Percentiles rank a stretch among this genome's conserved stretches.
phyloP scores from a whole-genome alignment of 2,113 vertebrate species.

The Chrysochloris asiatica region DNA sequence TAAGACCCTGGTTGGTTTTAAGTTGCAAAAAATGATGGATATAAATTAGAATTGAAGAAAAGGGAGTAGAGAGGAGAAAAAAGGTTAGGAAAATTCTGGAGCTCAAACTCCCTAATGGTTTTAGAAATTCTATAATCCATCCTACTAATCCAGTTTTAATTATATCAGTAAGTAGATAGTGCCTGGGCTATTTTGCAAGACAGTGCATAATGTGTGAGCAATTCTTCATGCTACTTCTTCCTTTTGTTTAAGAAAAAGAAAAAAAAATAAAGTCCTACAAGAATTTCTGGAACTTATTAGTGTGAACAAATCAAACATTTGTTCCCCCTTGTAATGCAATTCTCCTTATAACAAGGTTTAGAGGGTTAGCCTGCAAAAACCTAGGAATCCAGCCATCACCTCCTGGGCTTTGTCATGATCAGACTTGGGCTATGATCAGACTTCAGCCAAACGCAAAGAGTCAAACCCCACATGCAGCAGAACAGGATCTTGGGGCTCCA shows the following conservation, averaged over 20 bases:
- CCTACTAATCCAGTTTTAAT: constrained; percentile 77
- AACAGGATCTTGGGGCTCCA: background rate
- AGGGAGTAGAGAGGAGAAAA: background rate
- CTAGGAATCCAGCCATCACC: background rate
- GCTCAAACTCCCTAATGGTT: constrained; percentile 52
- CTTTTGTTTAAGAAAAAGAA: too few species aligned
- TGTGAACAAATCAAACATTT: constrained; percentile 68
- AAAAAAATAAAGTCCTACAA: constrained; percentile 65
- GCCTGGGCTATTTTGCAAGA: constrained; percentile 67
- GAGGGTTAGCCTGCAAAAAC: background rate
- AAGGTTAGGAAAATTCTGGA: constrained; percentile 26
- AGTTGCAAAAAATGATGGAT: background rate
- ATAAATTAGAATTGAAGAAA: constrained; percentile 32
- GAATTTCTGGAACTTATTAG: constrained; percentile 68
- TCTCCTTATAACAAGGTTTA: constrained; percentile 54
- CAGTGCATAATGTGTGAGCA: constrained; percentile 46
- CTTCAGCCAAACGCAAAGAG: constrained; percentile 35
- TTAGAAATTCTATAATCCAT: constrained; percentile 69
- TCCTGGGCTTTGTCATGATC: accelerated
- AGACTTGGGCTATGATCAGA: background rate
- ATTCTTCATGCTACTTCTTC: constrained; percentile 71
- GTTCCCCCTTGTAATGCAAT: constrained; percentile 51
- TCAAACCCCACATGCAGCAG: background rate
- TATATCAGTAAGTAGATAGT: constrained; percentile 69
- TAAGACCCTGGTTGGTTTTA: background rate